Evolutionary conservation across 2,888 invertebrate genomes (phyloP).

Genomic region (Synergus umbraculus): DNA sequence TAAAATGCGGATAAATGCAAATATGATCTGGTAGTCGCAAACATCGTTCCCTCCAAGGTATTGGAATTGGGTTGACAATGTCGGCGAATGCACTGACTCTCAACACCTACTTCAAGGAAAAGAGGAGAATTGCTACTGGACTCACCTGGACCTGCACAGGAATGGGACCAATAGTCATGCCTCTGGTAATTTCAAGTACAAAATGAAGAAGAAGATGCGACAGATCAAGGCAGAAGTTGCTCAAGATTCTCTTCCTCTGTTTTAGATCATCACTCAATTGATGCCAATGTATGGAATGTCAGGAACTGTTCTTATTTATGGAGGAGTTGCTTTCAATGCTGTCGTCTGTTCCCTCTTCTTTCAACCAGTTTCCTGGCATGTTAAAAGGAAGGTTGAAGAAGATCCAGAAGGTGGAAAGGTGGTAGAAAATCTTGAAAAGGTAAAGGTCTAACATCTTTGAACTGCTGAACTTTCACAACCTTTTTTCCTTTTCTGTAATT

Average conservation of each 20-base stretch:
- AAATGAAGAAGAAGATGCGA: not conserved
- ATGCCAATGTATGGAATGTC: constrained; percentile 82
- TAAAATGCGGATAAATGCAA: constrained; percentile 33
- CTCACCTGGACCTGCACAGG: constrained; percentile 86
- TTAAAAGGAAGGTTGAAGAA: constrained; percentile 75
- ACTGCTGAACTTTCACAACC: not conserved
- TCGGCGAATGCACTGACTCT: constrained; percentile 85
- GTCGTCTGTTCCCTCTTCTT: constrained; percentile 83
- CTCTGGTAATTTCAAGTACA: constrained; percentile 72
- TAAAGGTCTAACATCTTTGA: constrained; percentile 8
- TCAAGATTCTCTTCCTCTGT: not conserved
- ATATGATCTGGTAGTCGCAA: constrained; percentile 54
- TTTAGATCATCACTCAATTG: constrained; percentile 82
- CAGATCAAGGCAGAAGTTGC: too few relatives aligned
- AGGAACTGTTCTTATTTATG: constrained; percentile 83
- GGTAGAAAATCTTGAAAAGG: constrained; percentile 39
- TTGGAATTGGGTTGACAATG: constrained; percentile 83
- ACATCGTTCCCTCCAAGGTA: constrained; percentile 76
- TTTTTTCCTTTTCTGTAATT: not conserved
- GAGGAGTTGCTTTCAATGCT: constrained; percentile 84
- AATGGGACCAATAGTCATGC: constrained; percentile 86
- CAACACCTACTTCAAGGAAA: constrained; percentile 86
- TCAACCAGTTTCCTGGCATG: constrained; percentile 88
- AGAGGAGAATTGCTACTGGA: constrained; percentile 85
- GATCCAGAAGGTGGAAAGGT: constrained; percentile 44